Percentiles rank a stretch among this genome's conserved stretches.
Conservation (phyloP, 2,888 invertebrate genomes). For the Carcina quercana region DNA sequence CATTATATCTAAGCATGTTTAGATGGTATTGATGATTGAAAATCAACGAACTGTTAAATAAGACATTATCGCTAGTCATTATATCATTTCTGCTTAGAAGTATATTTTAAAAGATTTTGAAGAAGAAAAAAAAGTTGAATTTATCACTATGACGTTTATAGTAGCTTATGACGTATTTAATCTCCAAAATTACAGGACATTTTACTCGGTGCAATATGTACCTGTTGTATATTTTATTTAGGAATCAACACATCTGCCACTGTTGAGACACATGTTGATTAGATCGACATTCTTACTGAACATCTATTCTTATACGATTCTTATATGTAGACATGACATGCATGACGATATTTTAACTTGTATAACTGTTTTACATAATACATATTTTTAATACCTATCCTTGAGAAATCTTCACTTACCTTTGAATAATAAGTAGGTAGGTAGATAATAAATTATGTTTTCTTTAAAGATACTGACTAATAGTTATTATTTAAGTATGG, state of each 20-base stretch:
- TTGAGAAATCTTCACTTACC: conserved; percentile 16
- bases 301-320: neutral
- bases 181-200: neutral
- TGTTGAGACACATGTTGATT: neutral
- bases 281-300: neutral
- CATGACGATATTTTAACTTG: too few species aligned
- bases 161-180: conserved; percentile 6
- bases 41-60: conserved; percentile 61
- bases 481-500: conserved; percentile 47
- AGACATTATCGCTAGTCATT: conserved; percentile 62
- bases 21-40: conserved; percentile 37
- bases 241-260: neutral
- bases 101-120: conserved; percentile 21
- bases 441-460: conserved; percentile 45
- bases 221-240: too few species aligned
- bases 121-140: conserved; percentile 14
- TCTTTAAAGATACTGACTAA: conserved; percentile 55
- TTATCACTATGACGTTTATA: conserved; percentile 7
- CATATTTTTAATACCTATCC: conserved; percentile 16
- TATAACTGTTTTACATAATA: conserved; percentile 11
- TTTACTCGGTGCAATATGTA: too few species aligned
- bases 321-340: neutral
- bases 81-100: conserved; percentile 39
- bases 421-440: conserved; percentile 39
- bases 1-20: conserved; percentile 31